Conservation (phyloP, 2,113 vertebrate species). For the Puma concolor region DNA sequence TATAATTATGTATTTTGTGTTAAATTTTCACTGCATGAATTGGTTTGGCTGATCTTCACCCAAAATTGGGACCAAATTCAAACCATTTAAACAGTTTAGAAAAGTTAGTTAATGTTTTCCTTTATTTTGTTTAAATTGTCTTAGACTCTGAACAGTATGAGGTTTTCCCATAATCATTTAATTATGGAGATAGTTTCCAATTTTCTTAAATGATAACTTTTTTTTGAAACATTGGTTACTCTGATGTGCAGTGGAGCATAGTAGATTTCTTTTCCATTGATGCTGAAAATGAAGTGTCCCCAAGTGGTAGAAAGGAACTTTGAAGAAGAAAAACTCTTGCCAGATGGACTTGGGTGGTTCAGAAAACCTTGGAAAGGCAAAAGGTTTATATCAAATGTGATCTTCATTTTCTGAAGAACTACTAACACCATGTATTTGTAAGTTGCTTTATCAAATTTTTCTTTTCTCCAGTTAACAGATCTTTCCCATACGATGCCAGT, state of each 20-base stretch:
- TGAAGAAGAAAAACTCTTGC: constrained; percentile 64
- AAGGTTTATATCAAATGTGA: neutral
- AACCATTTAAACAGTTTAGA: constrained; percentile 69
- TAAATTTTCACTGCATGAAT: constrained; percentile 66
- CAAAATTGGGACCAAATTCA: constrained; percentile 65
- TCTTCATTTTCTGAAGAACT: constrained; percentile 25
- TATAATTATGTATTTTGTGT: constrained; percentile 69
- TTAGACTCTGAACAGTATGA: constrained; percentile 65
- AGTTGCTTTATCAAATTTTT: constrained; percentile 29
- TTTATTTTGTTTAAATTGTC: constrained; percentile 73
- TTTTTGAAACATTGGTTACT: constrained; percentile 48
- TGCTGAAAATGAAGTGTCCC: constrained; percentile 71
- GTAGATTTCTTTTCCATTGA: constrained; percentile 73
- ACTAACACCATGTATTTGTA: neutral
- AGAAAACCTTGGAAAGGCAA: constrained; percentile 46
- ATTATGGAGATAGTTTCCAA: constrained; percentile 70
- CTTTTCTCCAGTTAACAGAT: neutral
- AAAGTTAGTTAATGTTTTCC: constrained; percentile 74
- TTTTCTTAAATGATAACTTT: constrained; percentile 70
- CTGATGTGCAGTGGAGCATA: constrained; percentile 72
- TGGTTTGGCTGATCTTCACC: constrained; percentile 57
- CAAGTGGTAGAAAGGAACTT: constrained; percentile 59
- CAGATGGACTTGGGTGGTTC: constrained; percentile 51
- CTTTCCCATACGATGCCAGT: neutral
- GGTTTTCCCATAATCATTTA: constrained; percentile 71